Conservation (phyloP, 2,797 vertebrate genomes). For the Vireo griseus region DNA sequence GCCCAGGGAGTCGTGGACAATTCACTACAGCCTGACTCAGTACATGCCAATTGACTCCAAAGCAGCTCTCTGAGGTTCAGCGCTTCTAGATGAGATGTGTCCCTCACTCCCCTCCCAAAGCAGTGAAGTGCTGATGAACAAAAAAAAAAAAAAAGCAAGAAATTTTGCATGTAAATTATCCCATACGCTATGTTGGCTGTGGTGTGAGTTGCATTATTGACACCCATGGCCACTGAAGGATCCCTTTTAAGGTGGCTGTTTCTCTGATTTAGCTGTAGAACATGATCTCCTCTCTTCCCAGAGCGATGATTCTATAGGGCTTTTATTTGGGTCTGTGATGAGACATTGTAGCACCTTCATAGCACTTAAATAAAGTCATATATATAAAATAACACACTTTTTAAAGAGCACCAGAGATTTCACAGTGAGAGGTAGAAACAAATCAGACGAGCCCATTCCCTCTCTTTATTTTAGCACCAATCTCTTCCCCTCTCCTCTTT, state of each 20-base stretch:
- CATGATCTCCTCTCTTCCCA: conserved; percentile 26
- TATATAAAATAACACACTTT: conserved; percentile 67
- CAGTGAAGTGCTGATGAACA: conserved; percentile 47
- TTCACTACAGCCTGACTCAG: not conserved
- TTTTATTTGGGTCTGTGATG: conserved; percentile 37
- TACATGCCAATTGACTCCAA: not conserved
- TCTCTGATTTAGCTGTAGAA: conserved; percentile 67
- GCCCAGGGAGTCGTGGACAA: not conserved
- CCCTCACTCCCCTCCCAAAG: conserved; percentile 51
- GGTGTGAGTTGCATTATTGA: not conserved
- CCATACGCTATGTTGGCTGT: not conserved
- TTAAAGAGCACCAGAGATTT: conserved; percentile 76
- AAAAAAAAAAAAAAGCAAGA: not conserved
- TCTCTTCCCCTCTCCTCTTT: conserved; percentile 63
- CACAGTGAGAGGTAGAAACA: conserved; percentile 88
- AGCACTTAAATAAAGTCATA: conserved; percentile 81
- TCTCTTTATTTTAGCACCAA: conserved; percentile 53
- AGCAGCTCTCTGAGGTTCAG: conserved; percentile 9
- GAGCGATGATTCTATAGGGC: not conserved
- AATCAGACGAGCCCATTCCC: conserved; percentile 49
- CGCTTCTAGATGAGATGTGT: not conserved
- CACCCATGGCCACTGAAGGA: not conserved
- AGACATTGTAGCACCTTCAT: conserved; percentile 79
- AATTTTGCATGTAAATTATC: not conserved
- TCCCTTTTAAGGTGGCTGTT: conserved; percentile 55